phyloP scores from a whole-genome alignment of 2,113 vertebrate species.

The Salvelinus namaycush region DNA sequence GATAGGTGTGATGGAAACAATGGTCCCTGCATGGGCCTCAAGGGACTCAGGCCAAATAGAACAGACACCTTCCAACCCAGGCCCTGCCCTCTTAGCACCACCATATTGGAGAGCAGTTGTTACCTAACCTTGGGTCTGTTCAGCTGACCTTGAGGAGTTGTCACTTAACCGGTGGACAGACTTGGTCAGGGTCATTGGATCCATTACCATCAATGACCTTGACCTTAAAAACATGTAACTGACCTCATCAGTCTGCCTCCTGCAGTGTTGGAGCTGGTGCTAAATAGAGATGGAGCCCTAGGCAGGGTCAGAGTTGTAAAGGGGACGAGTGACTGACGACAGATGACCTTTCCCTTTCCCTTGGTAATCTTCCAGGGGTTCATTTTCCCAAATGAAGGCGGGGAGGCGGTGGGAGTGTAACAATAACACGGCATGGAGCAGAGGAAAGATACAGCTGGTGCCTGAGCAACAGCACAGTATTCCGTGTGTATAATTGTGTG shows the following conservation, averaged over 20 bases:
- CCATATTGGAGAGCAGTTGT: neutral
- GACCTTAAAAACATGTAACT: neutral
- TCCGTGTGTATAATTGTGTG: neutral
- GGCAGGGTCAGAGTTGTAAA: conserved; percentile 4
- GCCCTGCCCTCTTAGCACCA: neutral
- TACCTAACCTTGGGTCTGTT: neutral
- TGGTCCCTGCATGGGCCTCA: conserved; percentile 1
- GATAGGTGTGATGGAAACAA: conserved; percentile 35
- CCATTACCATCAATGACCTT: neutral
- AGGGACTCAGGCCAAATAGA: conserved; percentile 8
- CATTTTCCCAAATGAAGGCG: neutral
- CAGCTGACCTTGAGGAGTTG: neutral
- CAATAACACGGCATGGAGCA: too few relatives aligned
- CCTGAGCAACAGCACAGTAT: neutral
- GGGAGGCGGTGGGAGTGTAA: neutral
- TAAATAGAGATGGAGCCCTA: neutral
- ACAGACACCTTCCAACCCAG: neutral
- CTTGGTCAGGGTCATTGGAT: neutral
- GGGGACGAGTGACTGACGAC: conserved; percentile 15
- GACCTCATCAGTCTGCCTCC: neutral
- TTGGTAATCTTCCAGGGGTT: conserved; percentile 17
- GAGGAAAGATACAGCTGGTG: neutral
- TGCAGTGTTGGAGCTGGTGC: neutral
- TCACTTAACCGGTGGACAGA: neutral
- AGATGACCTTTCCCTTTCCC: conserved; percentile 33